Evolutionary conservation across 2,888 invertebrate species (phyloP), one percentile per base, ranked within the genome.

Genomic region (Tenthredo notha): DNA sequence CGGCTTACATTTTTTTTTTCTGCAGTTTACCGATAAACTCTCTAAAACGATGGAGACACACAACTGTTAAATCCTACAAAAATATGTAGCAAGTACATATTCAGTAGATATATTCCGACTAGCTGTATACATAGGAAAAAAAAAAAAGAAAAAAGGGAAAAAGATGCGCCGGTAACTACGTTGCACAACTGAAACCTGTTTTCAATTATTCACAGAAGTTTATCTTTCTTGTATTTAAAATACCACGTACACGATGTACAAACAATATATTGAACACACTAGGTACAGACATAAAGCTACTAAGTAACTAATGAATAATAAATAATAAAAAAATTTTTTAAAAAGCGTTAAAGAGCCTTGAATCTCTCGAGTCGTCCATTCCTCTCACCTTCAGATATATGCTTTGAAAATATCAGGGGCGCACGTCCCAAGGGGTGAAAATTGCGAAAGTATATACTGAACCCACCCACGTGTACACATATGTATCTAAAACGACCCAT

Each of bases 101-200:
- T 7, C 21, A 65, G 58, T 12, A 65, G 29, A 33, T 33, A 67
- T 33, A 25, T 33, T 25, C 15, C 67, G 4, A 33, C 18, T 33
- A 67, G 33, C 1, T 25, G 18, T 9, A 21, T 9, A 21, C 12
- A 21, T 21, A 15, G n/a, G 40, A 9, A 74, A 74, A 29, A 50
- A 47, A n/a, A n/a, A n/a, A n/a, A n/a, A n/a, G n/a, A n/a, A n/a
- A n/a, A n/a, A n/a, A n/a, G n/a, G n/a, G n/a, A n/a, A n/a, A 50
- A 25, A 10, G 21, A 54, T 33, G 29, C 77, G n/a, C 7, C 54
- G 54, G 54, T 33, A 29, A 54, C 18, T 33, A 77, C n/a, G 18
- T 77, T 77, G 77, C 77, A 77, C 77, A 77, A 77, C 54, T 77
- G 54, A 77, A 77, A 77, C 77, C 47, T 33, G 77, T 77, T 77